These are phyloP conservation scores for Auanema freiburgensis DNA, from an alignment of 2,888 invertebrate species.

Conservation along the genomic window DNA sequence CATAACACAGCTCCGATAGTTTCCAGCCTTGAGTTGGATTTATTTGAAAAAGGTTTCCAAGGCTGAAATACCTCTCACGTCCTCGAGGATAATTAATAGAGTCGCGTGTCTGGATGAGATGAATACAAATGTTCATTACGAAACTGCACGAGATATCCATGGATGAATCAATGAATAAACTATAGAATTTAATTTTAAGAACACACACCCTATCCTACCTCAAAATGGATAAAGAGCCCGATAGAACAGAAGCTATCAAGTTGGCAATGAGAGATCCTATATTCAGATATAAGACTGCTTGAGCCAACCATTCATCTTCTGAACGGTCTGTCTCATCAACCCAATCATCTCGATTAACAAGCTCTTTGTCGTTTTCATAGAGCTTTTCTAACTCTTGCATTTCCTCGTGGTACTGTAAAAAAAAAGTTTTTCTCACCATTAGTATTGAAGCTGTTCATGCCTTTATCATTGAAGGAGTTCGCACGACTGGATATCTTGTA, in stretches of 20 bases:
- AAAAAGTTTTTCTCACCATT: background rate
- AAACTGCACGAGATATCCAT: conserved; percentile 67
- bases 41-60: background rate
- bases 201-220: conserved; percentile 59
- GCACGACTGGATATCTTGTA: too few relatives aligned
- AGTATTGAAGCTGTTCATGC: too few relatives aligned
- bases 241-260: conserved; percentile 65
- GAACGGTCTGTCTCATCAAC: background rate
- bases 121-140: conserved; percentile 61
- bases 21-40: conserved; percentile 63
- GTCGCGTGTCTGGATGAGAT: conserved; percentile 55
- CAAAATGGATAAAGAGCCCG: conserved; percentile 68
- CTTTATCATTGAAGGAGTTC: too few relatives aligned
- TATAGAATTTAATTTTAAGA: conserved; percentile 32
- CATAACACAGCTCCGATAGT: conserved; percentile 67
- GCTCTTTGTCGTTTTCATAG: conserved; percentile 36
- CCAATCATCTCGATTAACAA: conserved; percentile 21
- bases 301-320: conserved; percentile 46
- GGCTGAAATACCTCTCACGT: conserved; percentile 32
- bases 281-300: conserved; percentile 50
- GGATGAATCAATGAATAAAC: conserved; percentile 68
- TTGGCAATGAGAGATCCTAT: conserved; percentile 55
- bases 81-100: conserved; percentile 58
- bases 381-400: conserved; percentile 31
- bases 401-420: conserved; percentile 37